Conservation (phyloP, 37 sponge, comb jelly and placozoan genomes). For the Hexactinellida sp. region DNA sequence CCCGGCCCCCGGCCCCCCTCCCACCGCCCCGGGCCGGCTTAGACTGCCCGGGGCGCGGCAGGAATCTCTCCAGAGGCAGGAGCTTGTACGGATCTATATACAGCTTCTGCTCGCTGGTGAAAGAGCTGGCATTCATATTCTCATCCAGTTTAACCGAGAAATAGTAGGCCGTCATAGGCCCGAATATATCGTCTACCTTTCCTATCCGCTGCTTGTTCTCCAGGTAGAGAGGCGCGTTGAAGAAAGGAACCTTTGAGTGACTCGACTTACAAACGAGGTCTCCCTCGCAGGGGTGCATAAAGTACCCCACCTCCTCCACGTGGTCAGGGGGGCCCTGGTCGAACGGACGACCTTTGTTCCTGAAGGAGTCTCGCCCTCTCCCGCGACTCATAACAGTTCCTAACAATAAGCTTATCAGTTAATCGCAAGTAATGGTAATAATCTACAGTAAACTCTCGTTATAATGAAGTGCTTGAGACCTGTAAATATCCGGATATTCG, state of each 20-base stretch:
- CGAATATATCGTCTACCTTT: slow-evolving; percentile 96
- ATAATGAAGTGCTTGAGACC: too few relatives aligned
- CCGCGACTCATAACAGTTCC: background rate
- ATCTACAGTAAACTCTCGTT: too few relatives aligned
- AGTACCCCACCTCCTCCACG: slow-evolving; percentile 54
- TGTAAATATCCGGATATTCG: too few relatives aligned
- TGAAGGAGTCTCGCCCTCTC: background rate
- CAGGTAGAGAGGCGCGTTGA: slow-evolving; percentile 93
- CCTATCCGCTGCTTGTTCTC: slow-evolving; percentile 97
- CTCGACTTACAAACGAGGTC: slow-evolving; percentile 76
- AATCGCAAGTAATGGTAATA: too few relatives aligned
- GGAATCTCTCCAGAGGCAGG: slow-evolving; percentile 71
- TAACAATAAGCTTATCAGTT: too few relatives aligned
- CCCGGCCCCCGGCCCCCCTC: background rate
- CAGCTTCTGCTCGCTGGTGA: slow-evolving; percentile 64
- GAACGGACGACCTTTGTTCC: background rate
- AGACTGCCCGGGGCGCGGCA: slow-evolving; percentile 50
- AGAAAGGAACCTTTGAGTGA: slow-evolving; percentile 79
- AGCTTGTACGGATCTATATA: slow-evolving; percentile 84
- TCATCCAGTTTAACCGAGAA: slow-evolving; percentile 71
- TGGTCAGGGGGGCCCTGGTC: slow-evolving; percentile 5
- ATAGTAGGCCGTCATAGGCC: slow-evolving; percentile 74
- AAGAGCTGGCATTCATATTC: slow-evolving; percentile 75
- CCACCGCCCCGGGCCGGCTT: background rate
- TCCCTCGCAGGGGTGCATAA: slow-evolving; percentile 82